phyloP scores from a whole-genome alignment of 2,797 vertebrate genomes.

The Echiichthys vipera region DNA sequence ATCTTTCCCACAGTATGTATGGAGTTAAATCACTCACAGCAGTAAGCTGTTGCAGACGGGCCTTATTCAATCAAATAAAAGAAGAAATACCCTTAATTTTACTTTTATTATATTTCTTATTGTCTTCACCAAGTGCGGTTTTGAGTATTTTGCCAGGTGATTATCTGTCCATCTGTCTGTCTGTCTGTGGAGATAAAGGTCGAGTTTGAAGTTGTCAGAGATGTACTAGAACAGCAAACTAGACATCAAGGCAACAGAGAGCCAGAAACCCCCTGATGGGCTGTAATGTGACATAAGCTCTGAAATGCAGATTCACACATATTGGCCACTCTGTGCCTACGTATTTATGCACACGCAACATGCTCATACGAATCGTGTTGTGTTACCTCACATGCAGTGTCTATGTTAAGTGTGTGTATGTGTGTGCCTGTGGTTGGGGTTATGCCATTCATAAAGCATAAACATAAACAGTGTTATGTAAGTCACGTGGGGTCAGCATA shows the following conservation, averaged over 20 bases:
- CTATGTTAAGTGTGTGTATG: background rate
- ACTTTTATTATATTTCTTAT: too few relatives aligned
- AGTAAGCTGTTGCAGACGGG: background rate
- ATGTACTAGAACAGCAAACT: conserved; percentile 4
- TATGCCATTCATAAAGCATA: background rate
- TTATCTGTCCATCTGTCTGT: too few relatives aligned
- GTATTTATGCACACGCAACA: conserved; percentile 1
- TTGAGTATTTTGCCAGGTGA: too few relatives aligned
- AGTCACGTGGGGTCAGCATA: background rate
- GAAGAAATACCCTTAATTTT: background rate
- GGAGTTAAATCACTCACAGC: background rate
- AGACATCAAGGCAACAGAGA: conserved; percentile 33
- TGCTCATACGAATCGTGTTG: background rate
- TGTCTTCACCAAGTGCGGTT: too few relatives aligned
- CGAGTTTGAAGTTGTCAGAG: too few relatives aligned
- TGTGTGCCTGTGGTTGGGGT: background rate
- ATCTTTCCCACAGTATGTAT: background rate
- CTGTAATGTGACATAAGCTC: conserved; percentile 48
- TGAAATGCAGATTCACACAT: conserved; percentile 9
- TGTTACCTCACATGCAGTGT: too few relatives aligned
- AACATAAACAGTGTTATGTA: background rate
- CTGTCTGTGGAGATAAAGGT: too few relatives aligned
- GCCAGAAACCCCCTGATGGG: conserved; percentile 25
- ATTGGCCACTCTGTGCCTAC: background rate
- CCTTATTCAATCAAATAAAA: background rate